These are phyloP conservation scores for Amphibalanus amphitrite DNA, from an alignment of 1,140 invertebrate genomes.

Conservation along the genomic window DNA sequence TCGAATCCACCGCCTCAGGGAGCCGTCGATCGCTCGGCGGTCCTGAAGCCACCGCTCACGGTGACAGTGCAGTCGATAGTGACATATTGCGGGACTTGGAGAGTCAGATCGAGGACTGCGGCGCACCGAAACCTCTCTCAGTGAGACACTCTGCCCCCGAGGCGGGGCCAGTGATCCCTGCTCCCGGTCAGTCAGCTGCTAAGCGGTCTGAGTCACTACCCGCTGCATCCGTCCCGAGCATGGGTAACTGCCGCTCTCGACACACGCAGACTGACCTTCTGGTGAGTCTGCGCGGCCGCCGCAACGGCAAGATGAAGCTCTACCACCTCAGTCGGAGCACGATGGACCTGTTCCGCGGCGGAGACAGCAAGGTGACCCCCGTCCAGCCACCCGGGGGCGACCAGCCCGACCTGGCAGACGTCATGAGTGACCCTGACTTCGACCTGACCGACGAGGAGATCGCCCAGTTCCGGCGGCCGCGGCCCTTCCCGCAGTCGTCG, in stretches of 20 bases:
- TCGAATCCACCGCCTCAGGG: neutral
- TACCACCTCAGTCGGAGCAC: neutral
- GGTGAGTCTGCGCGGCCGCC: neutral
- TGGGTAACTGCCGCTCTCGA: neutral
- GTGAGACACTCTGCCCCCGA: neutral
- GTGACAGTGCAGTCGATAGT: neutral
- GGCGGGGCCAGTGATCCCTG: too few relatives aligned
- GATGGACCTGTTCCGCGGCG: neutral
- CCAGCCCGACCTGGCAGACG: neutral
- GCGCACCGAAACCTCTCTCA: neutral
- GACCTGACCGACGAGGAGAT: neutral
- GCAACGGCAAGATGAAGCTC: neutral
- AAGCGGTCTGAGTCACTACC: too few relatives aligned
- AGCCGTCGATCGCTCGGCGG: neutral
- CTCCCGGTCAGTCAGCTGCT: too few relatives aligned
- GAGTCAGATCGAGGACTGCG: neutral
- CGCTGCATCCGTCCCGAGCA: neutral
- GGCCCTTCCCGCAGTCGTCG: constrained; percentile 1
- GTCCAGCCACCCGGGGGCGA: neutral
- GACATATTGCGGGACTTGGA: neutral
- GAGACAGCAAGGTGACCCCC: neutral
- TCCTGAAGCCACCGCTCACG: neutral
- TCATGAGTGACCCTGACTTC: neutral
- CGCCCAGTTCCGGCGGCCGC: neutral
- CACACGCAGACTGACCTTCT: neutral